Evolutionary conservation across 2,113 vertebrate species (phyloP).

Genomic region (Garra rufa): DNA sequence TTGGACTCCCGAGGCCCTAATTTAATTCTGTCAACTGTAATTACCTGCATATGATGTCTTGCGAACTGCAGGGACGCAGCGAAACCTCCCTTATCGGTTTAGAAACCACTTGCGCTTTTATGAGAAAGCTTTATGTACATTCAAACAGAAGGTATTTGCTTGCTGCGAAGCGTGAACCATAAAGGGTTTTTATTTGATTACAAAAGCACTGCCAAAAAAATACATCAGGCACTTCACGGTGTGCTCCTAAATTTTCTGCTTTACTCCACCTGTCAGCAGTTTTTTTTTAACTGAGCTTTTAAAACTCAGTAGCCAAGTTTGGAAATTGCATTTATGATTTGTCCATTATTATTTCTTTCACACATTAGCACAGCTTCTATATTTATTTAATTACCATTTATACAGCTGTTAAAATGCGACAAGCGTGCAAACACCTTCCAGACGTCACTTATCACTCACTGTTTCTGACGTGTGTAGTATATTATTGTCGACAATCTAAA

Average conservation of each 20-base stretch:
- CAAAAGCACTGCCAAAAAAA: slow-evolving; percentile 28
- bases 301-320: neutral
- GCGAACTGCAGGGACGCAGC: neutral
- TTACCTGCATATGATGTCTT: slow-evolving; percentile 18
- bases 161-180: slow-evolving; percentile 5
- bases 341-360: neutral
- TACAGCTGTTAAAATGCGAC: neutral
- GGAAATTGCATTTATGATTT: neutral
- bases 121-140: slow-evolving; percentile 11
- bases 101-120: neutral
- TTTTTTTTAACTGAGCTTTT: slow-evolving; percentile 9
- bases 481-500: neutral
- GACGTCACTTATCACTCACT: neutral
- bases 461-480: neutral
- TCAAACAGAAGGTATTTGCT: neutral
- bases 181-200: slow-evolving; percentile 25
- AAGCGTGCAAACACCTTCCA: neutral
- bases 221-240: neutral
- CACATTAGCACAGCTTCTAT: neutral
- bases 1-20: neutral
- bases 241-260: neutral
- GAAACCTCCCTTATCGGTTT: neutral
- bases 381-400: neutral
- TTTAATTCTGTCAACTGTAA: neutral
- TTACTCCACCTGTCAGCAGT: slow-evolving; percentile 14